A percentile compares a stretch with the other conserved stretches of the same genome.
Evolutionary conservation across 2,888 invertebrate genomes (phyloP).

Genomic region (Scaptomyza flava): DNA sequence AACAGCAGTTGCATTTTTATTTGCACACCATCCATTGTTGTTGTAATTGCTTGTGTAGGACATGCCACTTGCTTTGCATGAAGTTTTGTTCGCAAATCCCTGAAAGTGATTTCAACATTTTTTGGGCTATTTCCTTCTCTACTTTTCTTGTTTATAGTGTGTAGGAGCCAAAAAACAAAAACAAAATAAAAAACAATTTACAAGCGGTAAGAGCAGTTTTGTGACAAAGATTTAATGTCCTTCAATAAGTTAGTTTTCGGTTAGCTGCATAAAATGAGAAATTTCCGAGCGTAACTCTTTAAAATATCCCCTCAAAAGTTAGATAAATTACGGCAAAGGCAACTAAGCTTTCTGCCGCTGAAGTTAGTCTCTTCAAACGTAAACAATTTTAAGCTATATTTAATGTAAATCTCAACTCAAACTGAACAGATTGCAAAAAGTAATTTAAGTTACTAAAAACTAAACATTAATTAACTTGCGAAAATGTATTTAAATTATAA

Average conservation of each 20-base stretch:
- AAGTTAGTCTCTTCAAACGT: too few relatives aligned
- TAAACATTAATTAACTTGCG: slow-evolving; percentile 16
- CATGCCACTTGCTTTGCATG: slow-evolving; percentile 46
- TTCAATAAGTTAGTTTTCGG: not conserved
- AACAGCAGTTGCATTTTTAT: slow-evolving; percentile 74
- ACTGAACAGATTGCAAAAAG: too few relatives aligned
- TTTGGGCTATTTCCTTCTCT: not conserved
- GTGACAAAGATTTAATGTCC: not conserved
- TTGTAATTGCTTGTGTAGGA: slow-evolving; percentile 75
- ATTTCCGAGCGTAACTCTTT: not conserved
- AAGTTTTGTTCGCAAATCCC: slow-evolving; percentile 27
- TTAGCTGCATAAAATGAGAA: too few relatives aligned
- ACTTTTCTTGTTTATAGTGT: slow-evolving; percentile 1
- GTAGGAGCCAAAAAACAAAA: not conserved
- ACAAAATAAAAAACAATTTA: slow-evolving; percentile 6
- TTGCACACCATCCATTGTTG: slow-evolving; percentile 66
- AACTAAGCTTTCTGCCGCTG: too few relatives aligned
- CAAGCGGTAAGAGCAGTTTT: not conserved
- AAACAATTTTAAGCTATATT: too few relatives aligned
- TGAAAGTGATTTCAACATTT: slow-evolving; percentile 48
- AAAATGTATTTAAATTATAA: slow-evolving; percentile 26
- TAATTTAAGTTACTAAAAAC: not conserved
- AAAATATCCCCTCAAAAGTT: too few relatives aligned
- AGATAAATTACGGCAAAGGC: too few relatives aligned
- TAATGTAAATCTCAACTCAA: too few relatives aligned